Evolutionary conservation across 2,797 vertebrate species (phyloP).

Genomic region (Loriculus beryllinus): DNA sequence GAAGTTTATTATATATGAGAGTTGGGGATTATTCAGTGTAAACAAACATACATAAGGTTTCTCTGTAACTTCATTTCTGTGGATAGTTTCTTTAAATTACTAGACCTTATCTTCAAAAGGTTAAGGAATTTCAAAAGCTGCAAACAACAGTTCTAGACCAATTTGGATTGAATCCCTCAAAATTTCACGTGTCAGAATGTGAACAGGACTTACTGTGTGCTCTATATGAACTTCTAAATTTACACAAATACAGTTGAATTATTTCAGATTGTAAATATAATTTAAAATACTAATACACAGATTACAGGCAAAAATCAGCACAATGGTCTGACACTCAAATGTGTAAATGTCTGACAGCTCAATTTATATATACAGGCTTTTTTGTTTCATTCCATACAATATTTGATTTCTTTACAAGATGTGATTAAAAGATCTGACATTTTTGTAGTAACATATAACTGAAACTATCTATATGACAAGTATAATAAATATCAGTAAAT

Average conservation of each 20-base stretch:
- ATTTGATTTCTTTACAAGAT: neutral
- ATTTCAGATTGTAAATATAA: neutral
- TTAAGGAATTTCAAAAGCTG: neutral
- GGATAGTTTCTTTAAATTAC: neutral
- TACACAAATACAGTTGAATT: neutral
- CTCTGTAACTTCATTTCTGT: neutral
- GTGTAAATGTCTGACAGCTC: neutral
- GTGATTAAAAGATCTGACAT: neutral
- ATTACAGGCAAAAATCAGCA: neutral
- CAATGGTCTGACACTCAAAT: neutral
- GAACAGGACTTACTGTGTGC: neutral
- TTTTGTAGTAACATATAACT: neutral
- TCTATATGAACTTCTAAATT: neutral
- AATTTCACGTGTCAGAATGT: neutral
- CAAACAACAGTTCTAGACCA: neutral
- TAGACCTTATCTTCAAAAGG: neutral
- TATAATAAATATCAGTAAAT: neutral
- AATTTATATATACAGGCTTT: neutral
- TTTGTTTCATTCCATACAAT: neutral
- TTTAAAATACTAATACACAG: neutral
- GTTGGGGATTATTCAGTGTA: neutral
- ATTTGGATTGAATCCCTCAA: neutral
- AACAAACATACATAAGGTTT: neutral
- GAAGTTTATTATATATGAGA: neutral
- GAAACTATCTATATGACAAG: neutral